A percentile compares a stretch with the other conserved stretches of the same genome.
Conservation (phyloP, 35 echinoderm and acorn worm species). For the Heliocidaris erythrogramma region DNA sequence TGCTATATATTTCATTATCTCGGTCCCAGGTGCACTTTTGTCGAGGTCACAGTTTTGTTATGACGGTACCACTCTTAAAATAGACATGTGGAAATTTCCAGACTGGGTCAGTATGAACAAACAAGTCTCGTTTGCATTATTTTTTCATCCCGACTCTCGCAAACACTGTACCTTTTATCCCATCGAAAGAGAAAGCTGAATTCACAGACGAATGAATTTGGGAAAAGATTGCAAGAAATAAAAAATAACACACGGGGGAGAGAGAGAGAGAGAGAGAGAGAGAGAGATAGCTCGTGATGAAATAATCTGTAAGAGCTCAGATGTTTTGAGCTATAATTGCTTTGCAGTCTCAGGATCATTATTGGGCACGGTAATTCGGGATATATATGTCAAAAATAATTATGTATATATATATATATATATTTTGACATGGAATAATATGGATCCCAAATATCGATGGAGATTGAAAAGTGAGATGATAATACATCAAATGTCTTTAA, state of each 20-base stretch:
- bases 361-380: too few relatives aligned
- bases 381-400: too few relatives aligned
- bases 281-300: background rate
- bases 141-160: background rate
- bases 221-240: background rate
- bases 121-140: background rate
- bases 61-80: background rate
- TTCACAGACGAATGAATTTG: background rate
- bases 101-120: background rate
- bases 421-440: too few relatives aligned
- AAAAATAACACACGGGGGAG: background rate
- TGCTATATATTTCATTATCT: background rate
- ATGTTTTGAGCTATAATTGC: too few relatives aligned
- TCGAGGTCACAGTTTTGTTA: background rate
- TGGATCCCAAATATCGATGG: too few relatives aligned
- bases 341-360: too few relatives aligned
- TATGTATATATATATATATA: too few relatives aligned
- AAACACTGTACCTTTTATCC: background rate
- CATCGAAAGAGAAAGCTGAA: constrained; percentile 1
- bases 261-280: background rate
- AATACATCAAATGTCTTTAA: too few relatives aligned
- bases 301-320: too few relatives aligned
- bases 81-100: constrained; percentile 10
- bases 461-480: too few relatives aligned
- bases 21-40: background rate